Evolutionary conservation across 1,140 invertebrate species (phyloP).

Genomic region (Panonychus citri): DNA sequence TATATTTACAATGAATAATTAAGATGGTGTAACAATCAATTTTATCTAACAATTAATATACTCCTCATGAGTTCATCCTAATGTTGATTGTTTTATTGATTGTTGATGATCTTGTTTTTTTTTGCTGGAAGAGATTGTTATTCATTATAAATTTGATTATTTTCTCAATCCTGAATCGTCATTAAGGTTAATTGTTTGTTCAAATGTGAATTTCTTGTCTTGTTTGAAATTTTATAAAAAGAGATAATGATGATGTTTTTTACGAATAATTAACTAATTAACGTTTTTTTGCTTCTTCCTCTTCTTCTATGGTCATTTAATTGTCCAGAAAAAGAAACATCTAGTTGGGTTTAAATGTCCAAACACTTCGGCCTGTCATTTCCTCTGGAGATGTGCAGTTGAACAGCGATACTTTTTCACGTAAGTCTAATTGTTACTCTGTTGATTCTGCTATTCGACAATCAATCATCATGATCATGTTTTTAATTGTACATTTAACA

Average conservation of each 20-base stretch:
- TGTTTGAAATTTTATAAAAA: too few relatives aligned
- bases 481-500: not conserved
- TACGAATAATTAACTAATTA: too few relatives aligned
- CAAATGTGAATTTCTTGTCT: too few relatives aligned
- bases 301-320: too few relatives aligned
- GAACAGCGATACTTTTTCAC: constrained; percentile 94
- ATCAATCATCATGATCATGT: not conserved
- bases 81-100: not conserved
- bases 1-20: constrained; percentile 9
- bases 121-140: too few relatives aligned
- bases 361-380: constrained; percentile 62
- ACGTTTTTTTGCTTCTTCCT: not conserved
- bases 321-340: constrained; percentile 69
- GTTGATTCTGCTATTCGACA: too few relatives aligned
- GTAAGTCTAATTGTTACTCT: too few relatives aligned
- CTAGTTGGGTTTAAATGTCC: constrained; percentile 86
- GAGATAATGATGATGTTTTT: too few relatives aligned
- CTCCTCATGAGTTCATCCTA: too few relatives aligned
- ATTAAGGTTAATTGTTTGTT: too few relatives aligned
- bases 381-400: constrained; percentile 83
- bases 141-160: too few relatives aligned
- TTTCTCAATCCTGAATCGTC: too few relatives aligned
- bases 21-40: not conserved
- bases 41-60: not conserved
- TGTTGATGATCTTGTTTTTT: constrained; percentile 1